Percentiles rank a stretch among this genome's conserved stretches.
These are phyloP conservation scores for Melanotaenia boesemani DNA, from an alignment of 2,797 vertebrate genomes.

Conservation along the genomic window DNA sequence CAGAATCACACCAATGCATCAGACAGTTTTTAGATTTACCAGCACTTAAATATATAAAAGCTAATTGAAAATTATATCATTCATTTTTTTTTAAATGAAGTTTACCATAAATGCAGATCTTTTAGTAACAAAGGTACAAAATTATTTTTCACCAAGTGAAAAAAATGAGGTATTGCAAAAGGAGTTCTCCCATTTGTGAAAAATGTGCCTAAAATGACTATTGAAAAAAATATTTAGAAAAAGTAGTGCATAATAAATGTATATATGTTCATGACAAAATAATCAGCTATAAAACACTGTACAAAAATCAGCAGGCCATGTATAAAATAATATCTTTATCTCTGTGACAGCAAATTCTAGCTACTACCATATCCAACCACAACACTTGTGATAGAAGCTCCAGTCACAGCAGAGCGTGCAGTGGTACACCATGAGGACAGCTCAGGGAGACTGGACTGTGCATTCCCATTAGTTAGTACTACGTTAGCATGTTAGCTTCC, in stretches of 20 bases:
- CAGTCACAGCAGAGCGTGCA: slow-evolving; percentile 93
- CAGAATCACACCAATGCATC: slow-evolving; percentile 97
- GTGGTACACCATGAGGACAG: slow-evolving; percentile 95
- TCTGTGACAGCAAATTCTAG: slow-evolving; percentile 99
- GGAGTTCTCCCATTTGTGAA: slow-evolving; percentile 99
- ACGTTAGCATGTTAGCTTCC: slow-evolving; percentile 93
- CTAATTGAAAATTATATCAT: slow-evolving; percentile 99
- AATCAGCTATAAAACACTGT: slow-evolving; percentile 99
- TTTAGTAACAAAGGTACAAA: slow-evolving; percentile 99
- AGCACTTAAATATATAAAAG: slow-evolving; percentile 99
- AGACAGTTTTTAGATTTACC: slow-evolving; percentile 92
- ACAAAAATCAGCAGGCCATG: slow-evolving; percentile 99
- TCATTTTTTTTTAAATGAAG: slow-evolving; percentile 97
- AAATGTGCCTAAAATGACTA: slow-evolving; percentile 99
- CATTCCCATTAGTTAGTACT: slow-evolving; percentile 92
- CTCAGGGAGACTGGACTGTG: slow-evolving; percentile 85
- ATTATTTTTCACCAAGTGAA: slow-evolving; percentile 99
- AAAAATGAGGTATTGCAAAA: slow-evolving; percentile 99
- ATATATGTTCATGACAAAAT: slow-evolving; percentile 99
- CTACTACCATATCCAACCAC: slow-evolving; percentile 92
- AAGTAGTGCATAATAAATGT: slow-evolving; percentile 99
- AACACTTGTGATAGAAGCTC: slow-evolving; percentile 92
- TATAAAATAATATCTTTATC: slow-evolving; percentile 98
- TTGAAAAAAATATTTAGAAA: slow-evolving; percentile 99
- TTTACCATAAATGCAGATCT: slow-evolving; percentile 98